Evolutionary conservation across 2,888 invertebrate genomes (phyloP).

Genomic region (Marasmarcha lunaedactyla): DNA sequence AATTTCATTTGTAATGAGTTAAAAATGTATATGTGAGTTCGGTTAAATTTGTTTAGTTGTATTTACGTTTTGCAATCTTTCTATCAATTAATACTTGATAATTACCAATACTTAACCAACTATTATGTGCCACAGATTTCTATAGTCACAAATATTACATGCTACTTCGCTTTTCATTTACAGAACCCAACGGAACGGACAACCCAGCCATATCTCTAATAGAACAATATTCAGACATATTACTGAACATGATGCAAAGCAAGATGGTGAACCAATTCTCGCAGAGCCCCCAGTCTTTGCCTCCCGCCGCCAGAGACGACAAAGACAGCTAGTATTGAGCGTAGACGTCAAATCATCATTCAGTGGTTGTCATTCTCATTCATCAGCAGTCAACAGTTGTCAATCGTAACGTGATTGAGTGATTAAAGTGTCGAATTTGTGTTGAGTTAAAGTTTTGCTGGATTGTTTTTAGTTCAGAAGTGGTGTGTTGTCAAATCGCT

Average conservation of each 20-base stretch:
- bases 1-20: no score
- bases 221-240: slow-evolving; percentile 73
- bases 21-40: no score
- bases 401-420: neutral
- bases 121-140: no score
- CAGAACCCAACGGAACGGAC: slow-evolving; percentile 37
- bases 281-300: slow-evolving; percentile 45
- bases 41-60: no score
- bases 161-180: no score
- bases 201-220: slow-evolving; percentile 66
- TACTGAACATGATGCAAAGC: slow-evolving; percentile 67
- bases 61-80: no score
- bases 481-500: neutral
- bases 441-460: neutral
- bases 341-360: slow-evolving; percentile 3
- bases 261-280: slow-evolving; percentile 58
- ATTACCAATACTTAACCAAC: no score
- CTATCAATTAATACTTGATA: no score
- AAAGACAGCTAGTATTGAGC: slow-evolving; percentile 46
- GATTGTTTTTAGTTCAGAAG: neutral
- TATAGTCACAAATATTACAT: no score
- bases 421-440: neutral
- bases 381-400: neutral
- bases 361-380: slow-evolving; percentile 5
- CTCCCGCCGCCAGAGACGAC: slow-evolving; percentile 36